A percentile compares a stretch with the other conserved stretches of the same genome.
Evolutionary conservation across 2,113 vertebrate genomes (phyloP).

Genomic region (Cephalopterus ornatus): DNA sequence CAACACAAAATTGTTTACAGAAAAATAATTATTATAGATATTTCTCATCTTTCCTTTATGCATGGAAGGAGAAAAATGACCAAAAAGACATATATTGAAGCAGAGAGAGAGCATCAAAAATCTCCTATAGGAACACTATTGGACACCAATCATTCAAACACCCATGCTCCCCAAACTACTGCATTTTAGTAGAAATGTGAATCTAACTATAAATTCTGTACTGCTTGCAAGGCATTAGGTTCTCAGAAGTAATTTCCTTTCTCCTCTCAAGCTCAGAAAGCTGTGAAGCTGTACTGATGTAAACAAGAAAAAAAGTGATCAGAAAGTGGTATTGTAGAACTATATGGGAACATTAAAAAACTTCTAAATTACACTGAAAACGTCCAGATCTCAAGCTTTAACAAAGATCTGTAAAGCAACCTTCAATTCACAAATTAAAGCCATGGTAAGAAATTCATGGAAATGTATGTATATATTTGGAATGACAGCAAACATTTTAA

Average conservation of each 20-base stretch:
- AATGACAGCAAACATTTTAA: neutral
- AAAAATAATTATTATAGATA: neutral
- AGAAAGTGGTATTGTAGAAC: neutral
- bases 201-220: neutral
- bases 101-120: neutral
- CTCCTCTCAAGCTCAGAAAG: neutral
- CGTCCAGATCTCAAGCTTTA: accelerated
- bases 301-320: neutral
- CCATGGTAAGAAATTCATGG: accelerated
- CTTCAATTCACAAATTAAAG: neutral
- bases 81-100: neutral
- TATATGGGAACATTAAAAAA: accelerated
- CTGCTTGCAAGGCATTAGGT: neutral
- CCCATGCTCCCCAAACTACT: neutral
- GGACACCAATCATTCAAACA: neutral
- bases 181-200: neutral
- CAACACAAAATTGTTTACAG: neutral
- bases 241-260: neutral
- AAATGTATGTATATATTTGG: accelerated
- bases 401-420: neutral
- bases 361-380: neutral
- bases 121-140: neutral
- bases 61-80: neutral
- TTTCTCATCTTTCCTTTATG: neutral
- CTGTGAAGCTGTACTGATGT: neutral